These are phyloP conservation scores for Campylorhamphus procurvoides DNA, from an alignment of 2,113 vertebrate genomes.

Conservation along the genomic window DNA sequence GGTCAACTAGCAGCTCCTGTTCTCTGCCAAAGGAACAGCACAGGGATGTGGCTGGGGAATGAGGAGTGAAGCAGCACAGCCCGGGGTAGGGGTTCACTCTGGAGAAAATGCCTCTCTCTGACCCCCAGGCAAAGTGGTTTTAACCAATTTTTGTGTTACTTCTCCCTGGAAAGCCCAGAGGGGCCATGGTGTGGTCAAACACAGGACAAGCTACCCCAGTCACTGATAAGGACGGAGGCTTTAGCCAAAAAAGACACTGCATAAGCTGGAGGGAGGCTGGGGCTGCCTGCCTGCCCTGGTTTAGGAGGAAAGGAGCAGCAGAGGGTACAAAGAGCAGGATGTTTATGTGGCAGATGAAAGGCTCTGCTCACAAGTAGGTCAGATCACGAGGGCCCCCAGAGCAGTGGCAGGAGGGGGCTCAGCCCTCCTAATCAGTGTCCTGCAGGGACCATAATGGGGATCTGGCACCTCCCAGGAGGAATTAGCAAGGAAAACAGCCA, in stretches of 20 bases:
- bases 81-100: neutral
- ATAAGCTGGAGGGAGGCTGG: neutral
- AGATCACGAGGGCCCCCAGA: neutral
- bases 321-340: neutral
- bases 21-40: neutral
- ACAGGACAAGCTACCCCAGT: accelerated
- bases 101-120: neutral
- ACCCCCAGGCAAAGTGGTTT: neutral
- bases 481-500: neutral
- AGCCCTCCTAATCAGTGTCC: neutral
- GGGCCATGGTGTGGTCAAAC: accelerated
- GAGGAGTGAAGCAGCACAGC: neutral
- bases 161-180: neutral
- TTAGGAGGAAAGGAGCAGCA: neutral
- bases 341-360: neutral
- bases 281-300: neutral
- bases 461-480: neutral
- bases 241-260: neutral
- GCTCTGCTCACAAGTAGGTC: neutral
- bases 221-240: neutral
- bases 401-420: neutral
- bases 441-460: neutral
- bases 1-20: neutral
- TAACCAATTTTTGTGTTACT: neutral
- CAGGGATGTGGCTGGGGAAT: accelerated